Conservation (phyloP, 2,797 vertebrate species). For the Rhynchotus rufescens region DNA sequence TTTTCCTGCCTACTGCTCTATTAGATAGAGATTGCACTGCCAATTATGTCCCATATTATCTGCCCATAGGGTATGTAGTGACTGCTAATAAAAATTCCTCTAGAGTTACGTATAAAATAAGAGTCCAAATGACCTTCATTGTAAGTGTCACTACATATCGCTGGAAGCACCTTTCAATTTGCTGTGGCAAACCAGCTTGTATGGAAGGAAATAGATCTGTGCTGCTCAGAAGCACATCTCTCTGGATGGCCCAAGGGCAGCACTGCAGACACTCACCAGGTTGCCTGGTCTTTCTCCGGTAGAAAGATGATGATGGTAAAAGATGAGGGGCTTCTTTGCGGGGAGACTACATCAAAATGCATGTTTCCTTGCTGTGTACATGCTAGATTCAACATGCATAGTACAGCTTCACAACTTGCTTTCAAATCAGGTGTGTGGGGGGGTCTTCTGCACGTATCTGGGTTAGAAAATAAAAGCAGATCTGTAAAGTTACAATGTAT, state of each 20-base stretch:
- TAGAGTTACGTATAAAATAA: accelerated
- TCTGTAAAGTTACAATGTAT: not conserved
- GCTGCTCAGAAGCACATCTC: not conserved
- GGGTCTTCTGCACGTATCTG: not conserved
- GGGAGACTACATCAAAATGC: accelerated
- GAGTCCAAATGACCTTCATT: not conserved
- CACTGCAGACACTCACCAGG: not conserved
- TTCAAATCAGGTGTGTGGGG: not conserved
- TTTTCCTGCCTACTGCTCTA: not conserved
- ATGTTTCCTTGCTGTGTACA: not conserved
- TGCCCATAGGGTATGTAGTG: not conserved
- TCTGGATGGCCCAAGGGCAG: not conserved
- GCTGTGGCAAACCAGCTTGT: accelerated
- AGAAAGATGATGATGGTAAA: not conserved
- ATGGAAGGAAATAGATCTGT: not conserved
- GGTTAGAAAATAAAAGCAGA: not conserved
- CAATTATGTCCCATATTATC: not conserved
- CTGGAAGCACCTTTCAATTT: not conserved
- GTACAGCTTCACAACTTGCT: not conserved
- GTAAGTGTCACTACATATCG: accelerated
- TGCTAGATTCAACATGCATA: accelerated
- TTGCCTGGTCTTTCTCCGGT: not conserved
- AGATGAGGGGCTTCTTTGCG: not conserved
- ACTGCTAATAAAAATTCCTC: not conserved
- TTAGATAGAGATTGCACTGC: not conserved